Percentiles rank a stretch among this genome's conserved stretches.
phyloP scores from a whole-genome alignment of 1,140 invertebrate species.

The Zaprionus kolodkinae region DNA sequence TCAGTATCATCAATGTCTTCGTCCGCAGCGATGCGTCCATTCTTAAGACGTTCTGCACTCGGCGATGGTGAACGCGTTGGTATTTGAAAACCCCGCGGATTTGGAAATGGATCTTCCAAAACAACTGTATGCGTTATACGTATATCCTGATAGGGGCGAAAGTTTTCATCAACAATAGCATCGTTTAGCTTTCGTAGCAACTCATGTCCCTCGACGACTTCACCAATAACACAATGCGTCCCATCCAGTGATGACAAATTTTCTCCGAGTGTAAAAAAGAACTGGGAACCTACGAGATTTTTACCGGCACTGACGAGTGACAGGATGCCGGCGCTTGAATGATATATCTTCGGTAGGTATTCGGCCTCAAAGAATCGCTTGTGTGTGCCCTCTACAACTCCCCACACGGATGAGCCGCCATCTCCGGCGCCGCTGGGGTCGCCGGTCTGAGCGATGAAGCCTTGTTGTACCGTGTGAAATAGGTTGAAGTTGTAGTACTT shows the following conservation, averaged over 20 bases:
- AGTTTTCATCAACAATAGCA: constrained; percentile 95
- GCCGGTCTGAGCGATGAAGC: constrained; percentile 99
- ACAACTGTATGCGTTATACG: constrained; percentile 98
- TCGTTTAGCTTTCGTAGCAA: constrained; percentile 96
- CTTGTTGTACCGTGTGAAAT: constrained; percentile 96
- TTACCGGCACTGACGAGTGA: constrained; percentile 98
- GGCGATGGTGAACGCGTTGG: constrained; percentile 95
- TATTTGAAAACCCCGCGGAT: constrained; percentile 90
- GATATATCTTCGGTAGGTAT: constrained; percentile 95
- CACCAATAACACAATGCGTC: constrained; percentile 98
- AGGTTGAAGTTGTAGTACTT: constrained; percentile 99
- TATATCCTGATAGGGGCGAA: constrained; percentile 97
- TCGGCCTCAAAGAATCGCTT: constrained; percentile 97
- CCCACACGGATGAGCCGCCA: constrained; percentile 95
- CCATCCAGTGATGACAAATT: constrained; percentile 96
- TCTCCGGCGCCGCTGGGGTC: constrained; percentile 96
- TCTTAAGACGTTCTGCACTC: constrained; percentile 90
- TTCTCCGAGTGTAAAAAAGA: constrained; percentile 96
- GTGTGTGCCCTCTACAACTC: constrained; percentile 92
- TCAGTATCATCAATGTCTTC: constrained; percentile 97
- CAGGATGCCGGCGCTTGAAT: constrained; percentile 93
- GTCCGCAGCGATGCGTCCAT: constrained; percentile 96
- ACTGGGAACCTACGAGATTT: constrained; percentile 97
- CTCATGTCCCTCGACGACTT: constrained; percentile 96
- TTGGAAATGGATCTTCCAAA: constrained; percentile 97